Evolutionary conservation across 2,113 vertebrate species (phyloP).

Genomic region (Aix galericulata): DNA sequence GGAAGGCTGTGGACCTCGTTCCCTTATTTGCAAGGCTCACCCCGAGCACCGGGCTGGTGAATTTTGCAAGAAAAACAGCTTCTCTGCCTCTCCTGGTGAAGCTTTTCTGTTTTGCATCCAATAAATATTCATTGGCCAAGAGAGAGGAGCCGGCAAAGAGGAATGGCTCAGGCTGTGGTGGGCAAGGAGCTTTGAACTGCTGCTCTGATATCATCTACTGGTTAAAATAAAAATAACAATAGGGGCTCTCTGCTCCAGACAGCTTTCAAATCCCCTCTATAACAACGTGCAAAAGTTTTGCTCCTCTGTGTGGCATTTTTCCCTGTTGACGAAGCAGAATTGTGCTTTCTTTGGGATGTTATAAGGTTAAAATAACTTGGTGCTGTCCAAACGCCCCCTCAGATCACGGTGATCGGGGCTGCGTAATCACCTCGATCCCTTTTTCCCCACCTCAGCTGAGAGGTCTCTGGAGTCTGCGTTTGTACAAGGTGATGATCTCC

Average conservation of each 20-base stretch:
- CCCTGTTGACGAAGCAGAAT: neutral
- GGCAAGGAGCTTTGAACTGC: neutral
- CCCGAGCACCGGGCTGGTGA: rapidly evolving
- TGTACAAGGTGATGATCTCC: conserved; percentile 5
- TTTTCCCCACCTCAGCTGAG: neutral
- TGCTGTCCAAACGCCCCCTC: neutral
- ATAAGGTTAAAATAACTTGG: neutral
- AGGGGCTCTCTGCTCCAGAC: neutral
- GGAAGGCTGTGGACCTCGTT: neutral
- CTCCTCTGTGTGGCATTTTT: neutral
- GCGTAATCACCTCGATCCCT: neutral
- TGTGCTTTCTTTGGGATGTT: neutral
- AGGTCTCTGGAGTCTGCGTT: neutral
- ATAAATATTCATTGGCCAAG: neutral
- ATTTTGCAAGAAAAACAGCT: neutral
- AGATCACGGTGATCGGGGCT: rapidly evolving
- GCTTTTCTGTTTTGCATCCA: neutral
- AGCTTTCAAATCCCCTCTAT: neutral
- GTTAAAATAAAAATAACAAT: neutral
- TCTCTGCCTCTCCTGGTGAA: neutral
- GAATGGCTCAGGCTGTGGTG: neutral
- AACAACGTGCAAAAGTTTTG: neutral
- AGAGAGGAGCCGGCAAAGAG: rapidly evolving
- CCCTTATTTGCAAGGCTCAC: neutral
- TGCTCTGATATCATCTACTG: neutral